Conservation (phyloP, 2,113 vertebrate genomes). For the Sula dactylatra region DNA sequence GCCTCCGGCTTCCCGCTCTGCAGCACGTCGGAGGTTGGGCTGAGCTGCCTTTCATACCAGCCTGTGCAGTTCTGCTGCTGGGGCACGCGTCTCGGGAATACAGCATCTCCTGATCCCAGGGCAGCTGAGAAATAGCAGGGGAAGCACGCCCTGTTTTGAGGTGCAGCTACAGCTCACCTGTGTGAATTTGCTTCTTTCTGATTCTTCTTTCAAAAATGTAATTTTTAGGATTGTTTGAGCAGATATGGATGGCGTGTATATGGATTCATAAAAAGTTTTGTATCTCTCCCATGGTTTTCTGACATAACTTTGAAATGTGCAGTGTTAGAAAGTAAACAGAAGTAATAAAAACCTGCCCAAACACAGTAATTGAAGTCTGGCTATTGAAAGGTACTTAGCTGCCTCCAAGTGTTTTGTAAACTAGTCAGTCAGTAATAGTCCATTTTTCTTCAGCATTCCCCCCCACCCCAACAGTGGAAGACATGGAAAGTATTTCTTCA, state of each 20-base stretch:
- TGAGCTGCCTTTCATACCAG: background rate
- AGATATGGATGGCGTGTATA: background rate
- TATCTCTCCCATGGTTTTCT: background rate
- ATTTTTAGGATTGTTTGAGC: background rate
- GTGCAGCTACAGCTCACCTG: background rate
- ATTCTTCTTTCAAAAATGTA: background rate
- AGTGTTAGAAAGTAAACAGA: background rate
- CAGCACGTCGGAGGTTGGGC: background rate
- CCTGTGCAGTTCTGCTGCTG: background rate
- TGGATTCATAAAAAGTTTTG: background rate
- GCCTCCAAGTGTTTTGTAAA: background rate
- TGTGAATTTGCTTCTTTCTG: background rate
- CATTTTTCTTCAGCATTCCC: background rate
- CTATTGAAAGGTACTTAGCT: background rate
- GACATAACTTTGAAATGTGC: background rate
- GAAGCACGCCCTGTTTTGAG: background rate
- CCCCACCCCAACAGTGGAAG: background rate
- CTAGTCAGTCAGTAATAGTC: background rate
- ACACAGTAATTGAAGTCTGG: background rate
- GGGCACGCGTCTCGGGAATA: background rate
- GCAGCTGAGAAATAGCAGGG: background rate
- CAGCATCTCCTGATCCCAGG: background rate
- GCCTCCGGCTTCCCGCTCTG: background rate
- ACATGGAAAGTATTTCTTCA: background rate
- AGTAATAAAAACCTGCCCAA: background rate